These are phyloP conservation scores for Harpegnathos saltator DNA, from an alignment of 1,140 invertebrate genomes.

Conservation along the genomic window DNA sequence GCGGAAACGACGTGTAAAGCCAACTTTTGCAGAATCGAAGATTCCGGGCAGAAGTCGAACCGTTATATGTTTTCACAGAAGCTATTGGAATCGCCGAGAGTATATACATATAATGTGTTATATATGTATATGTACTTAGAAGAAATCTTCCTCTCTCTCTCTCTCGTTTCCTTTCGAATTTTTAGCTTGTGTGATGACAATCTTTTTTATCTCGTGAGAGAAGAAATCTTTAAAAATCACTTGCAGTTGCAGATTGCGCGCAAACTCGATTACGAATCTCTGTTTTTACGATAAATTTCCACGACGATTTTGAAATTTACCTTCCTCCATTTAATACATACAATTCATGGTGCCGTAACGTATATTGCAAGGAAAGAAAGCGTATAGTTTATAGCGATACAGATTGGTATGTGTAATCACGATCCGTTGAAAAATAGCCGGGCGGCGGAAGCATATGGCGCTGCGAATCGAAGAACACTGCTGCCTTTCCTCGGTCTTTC, in stretches of 20 bases:
- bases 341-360: constrained; percentile 26
- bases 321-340: constrained; percentile 29
- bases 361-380: constrained; percentile 17
- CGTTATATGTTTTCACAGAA: constrained; percentile 31
- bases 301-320: neutral
- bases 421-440: constrained; percentile 54
- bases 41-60: constrained; percentile 30
- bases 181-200: neutral
- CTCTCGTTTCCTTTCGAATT: neutral
- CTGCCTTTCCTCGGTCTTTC: constrained; percentile 53
- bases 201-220: neutral
- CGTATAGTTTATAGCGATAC: constrained; percentile 26
- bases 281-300: neutral
- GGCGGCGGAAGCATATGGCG: constrained; percentile 52
- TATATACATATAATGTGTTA: constrained; percentile 16
- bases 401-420: constrained; percentile 52
- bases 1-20: constrained; percentile 57
- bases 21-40: constrained; percentile 46
- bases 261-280: neutral
- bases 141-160: too few relatives aligned
- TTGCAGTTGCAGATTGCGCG: neutral
- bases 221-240: neutral
- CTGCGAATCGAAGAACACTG: constrained; percentile 47
- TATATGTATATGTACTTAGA: neutral
- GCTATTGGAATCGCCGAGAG: constrained; percentile 21